A percentile compares a stretch with the other conserved stretches of the same genome.
phyloP scores from a whole-genome alignment of 2,888 invertebrate genomes.

The Limnephilus lunatus region DNA sequence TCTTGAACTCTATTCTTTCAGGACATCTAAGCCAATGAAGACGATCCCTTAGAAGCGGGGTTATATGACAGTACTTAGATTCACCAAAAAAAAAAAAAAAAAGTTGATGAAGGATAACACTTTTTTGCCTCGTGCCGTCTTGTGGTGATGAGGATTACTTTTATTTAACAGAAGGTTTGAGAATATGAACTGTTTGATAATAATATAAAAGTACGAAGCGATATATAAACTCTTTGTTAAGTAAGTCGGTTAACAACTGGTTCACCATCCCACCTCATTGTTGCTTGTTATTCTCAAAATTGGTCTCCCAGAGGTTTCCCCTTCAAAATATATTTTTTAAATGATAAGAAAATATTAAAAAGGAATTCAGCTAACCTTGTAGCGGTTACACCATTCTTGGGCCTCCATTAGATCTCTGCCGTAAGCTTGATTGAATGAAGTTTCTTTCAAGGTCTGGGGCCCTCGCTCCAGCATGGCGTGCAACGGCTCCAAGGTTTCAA shows the following conservation, averaged over 20 bases:
- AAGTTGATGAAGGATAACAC: neutral
- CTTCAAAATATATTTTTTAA: neutral
- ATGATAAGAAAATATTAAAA: neutral
- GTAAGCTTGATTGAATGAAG: slow-evolving; percentile 97
- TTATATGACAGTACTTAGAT: too few species aligned
- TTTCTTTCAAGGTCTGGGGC: slow-evolving; percentile 97
- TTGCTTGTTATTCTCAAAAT: neutral
- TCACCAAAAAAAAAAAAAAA: too few species aligned
- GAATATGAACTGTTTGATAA: neutral
- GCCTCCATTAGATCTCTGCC: slow-evolving; percentile 96
- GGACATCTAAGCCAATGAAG: too few species aligned
- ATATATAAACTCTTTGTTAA: neutral
- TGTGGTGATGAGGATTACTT: neutral
- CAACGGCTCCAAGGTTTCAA: slow-evolving; percentile 94
- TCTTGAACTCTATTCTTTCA: too few species aligned
- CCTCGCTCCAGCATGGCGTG: slow-evolving; percentile 96
- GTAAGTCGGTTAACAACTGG: neutral
- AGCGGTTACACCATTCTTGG: slow-evolving; percentile 96
- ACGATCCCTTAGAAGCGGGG: too few species aligned
- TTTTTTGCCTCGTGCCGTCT: neutral
- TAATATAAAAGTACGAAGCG: neutral
- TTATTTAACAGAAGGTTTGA: neutral
- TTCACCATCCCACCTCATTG: neutral
- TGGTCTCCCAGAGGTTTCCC: neutral
- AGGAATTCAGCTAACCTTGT: slow-evolving; percentile 75